Conservation (phyloP, 2,113 vertebrate species). For the Antechinus stuartii region DNA sequence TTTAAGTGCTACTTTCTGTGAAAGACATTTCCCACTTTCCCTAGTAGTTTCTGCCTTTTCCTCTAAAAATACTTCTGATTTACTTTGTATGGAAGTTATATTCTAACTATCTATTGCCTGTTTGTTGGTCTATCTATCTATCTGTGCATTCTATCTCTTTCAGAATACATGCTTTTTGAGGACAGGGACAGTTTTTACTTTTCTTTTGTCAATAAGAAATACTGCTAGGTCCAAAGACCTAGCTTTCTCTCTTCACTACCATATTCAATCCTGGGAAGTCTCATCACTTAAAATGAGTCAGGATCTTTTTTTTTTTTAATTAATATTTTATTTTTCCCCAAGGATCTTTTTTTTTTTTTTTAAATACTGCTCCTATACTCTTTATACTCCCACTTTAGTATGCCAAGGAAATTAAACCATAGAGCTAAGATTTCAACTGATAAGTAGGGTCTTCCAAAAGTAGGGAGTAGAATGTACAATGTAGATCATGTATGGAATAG, state of each 20-base stretch:
- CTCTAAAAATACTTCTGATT: neutral
- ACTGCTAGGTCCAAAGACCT: neutral
- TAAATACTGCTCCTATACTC: neutral
- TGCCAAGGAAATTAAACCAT: neutral
- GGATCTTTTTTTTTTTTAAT: neutral
- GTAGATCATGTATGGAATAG: neutral
- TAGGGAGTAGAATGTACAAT: neutral
- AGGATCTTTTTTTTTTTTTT: neutral
- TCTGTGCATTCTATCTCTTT: neutral
- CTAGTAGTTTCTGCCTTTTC: neutral
- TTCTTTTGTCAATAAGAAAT: neutral
- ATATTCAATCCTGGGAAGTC: neutral
- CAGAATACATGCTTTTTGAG: neutral
- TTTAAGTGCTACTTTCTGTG: neutral
- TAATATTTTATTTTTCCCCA: too few relatives aligned
- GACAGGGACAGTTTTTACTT: neutral
- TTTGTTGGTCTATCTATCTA: neutral
- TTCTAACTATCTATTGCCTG: neutral
- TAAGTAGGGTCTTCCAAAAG: neutral
- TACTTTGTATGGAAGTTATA: neutral
- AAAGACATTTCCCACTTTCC: neutral
- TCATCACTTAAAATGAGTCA: neutral
- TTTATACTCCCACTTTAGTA: neutral
- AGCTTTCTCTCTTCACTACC: neutral
- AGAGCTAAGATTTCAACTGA: neutral